These are phyloP conservation scores for Crotophaga sulcirostris DNA, from an alignment of 2,113 vertebrate species.

Conservation along the genomic window DNA sequence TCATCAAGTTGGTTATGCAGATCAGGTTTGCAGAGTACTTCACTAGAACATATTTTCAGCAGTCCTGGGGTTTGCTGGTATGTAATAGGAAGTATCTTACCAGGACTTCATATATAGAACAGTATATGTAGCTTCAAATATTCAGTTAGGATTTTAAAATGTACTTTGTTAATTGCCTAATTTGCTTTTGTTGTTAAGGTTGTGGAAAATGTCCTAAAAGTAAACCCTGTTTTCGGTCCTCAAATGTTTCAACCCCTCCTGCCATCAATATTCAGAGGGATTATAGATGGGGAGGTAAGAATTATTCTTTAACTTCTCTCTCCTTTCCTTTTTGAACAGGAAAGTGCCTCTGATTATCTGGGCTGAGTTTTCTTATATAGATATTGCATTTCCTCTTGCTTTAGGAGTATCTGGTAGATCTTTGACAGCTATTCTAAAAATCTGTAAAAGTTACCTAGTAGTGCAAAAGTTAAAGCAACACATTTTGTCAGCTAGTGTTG, in stretches of 20 bases:
- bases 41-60: neutral
- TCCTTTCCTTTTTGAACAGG: neutral
- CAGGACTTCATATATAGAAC: neutral
- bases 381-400: neutral
- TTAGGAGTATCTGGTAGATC: neutral
- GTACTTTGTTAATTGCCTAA: neutral
- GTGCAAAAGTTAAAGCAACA: neutral
- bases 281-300: conserved; percentile 93
- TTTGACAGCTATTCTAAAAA: neutral
- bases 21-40: neutral
- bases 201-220: conserved; percentile 93
- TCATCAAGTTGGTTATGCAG: neutral
- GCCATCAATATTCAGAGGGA: conserved; percentile 87
- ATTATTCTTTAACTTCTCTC: neutral
- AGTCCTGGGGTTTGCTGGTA: neutral
- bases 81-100: neutral
- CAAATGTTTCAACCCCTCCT: conserved; percentile 93
- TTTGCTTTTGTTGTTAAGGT: conserved; percentile 80
- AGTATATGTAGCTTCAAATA: neutral
- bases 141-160: neutral
- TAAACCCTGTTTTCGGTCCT: conserved; percentile 87
- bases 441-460: neutral
- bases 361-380: neutral
- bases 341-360: neutral
- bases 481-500: neutral